Percentiles rank a stretch among this genome's conserved stretches.
Conservation (phyloP, 2,113 vertebrate species). For the Oncorhynchus mykiss region DNA sequence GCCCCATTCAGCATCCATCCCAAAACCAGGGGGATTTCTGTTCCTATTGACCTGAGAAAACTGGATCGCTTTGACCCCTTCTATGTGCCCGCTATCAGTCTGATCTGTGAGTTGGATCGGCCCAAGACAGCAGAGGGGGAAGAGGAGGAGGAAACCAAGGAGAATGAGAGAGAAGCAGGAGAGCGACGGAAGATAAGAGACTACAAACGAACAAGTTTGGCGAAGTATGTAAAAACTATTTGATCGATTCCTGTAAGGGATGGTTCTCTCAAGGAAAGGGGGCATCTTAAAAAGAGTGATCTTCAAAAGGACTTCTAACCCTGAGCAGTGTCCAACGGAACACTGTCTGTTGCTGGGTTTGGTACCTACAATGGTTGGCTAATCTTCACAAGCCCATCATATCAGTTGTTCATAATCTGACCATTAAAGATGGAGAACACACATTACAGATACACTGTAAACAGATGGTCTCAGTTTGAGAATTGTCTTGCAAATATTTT, state of each 20-base stretch:
- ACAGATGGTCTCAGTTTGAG: background rate
- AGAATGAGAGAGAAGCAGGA: constrained; percentile 62
- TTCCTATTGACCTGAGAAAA: constrained; percentile 86
- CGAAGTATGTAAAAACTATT: constrained; percentile 84
- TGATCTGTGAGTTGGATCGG: constrained; percentile 86
- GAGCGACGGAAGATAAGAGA: constrained; percentile 80
- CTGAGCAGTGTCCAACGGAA: constrained; percentile 9
- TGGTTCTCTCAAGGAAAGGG: constrained; percentile 80
- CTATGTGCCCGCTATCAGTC: constrained; percentile 88
- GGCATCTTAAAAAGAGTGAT: constrained; percentile 82
- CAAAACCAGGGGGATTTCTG: constrained; percentile 92
- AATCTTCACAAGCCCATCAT: background rate
- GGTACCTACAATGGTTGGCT: background rate
- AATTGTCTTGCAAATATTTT: background rate
- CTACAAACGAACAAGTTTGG: constrained; percentile 90
- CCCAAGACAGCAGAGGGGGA: constrained; percentile 52
- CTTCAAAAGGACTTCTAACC: constrained; percentile 85
- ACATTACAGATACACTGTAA: constrained; percentile 25
- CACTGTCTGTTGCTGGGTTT: background rate
- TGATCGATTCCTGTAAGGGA: constrained; percentile 85
- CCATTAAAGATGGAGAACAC: too few species aligned
- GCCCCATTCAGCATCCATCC: constrained; percentile 96
- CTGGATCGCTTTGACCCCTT: constrained; percentile 91
- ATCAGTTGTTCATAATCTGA: background rate
- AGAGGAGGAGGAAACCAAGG: constrained; percentile 62